Evolutionary conservation across 2,113 vertebrate genomes (phyloP).

Genomic region (Phaethornis superciliosus): DNA sequence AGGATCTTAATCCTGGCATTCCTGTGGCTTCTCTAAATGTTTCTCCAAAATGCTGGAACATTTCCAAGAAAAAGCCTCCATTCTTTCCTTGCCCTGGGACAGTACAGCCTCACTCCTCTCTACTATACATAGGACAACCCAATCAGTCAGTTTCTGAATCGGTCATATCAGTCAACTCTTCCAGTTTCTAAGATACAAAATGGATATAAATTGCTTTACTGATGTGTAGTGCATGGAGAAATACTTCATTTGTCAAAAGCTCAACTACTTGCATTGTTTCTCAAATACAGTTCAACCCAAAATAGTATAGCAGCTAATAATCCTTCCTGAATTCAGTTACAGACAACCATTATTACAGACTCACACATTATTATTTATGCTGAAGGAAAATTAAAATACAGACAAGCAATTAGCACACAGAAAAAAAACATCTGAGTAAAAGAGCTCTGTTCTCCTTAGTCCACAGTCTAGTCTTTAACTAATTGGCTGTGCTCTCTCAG

Average conservation of each 20-base stretch:
- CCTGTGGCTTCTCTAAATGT: conserved; percentile 60
- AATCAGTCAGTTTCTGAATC: background rate
- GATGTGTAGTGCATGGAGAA: background rate
- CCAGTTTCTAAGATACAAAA: background rate
- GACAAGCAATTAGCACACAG: background rate
- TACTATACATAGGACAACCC: background rate
- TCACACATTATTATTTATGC: background rate
- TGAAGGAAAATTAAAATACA: background rate
- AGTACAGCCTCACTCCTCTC: background rate
- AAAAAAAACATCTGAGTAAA: background rate
- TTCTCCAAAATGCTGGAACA: conserved; percentile 47
- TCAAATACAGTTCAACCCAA: background rate
- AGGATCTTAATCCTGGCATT: conserved; percentile 39
- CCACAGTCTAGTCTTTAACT: conserved; percentile 18
- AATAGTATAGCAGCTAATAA: background rate
- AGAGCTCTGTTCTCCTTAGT: background rate
- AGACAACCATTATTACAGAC: background rate
- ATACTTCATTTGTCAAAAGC: background rate
- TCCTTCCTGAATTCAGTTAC: background rate
- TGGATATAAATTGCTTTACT: background rate
- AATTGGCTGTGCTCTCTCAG: background rate
- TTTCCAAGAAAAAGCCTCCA: conserved; percentile 55
- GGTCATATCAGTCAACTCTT: background rate
- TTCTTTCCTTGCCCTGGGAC: background rate
- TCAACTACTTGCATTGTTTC: background rate